Base-by-base conservation (phyloP, 1,140 invertebrate genomes). In the Drosophila rufa region DNA sequence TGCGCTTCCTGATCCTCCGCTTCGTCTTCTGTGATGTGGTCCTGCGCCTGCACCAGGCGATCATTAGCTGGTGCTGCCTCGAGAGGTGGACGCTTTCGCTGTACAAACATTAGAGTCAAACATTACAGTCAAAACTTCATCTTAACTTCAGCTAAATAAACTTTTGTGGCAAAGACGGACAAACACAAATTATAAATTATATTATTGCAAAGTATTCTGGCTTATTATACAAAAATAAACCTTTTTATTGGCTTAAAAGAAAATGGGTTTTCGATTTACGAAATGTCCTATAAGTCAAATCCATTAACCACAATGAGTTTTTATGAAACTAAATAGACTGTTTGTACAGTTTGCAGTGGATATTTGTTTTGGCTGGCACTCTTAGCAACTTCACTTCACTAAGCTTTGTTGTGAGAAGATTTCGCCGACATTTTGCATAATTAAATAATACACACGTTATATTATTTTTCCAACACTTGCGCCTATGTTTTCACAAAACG, bases 1-100 rank as follows among this genome's bases (percentile, higher is more conserved):
- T 99, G 66, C 95, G 98, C 60, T 94, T 98, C 53, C 93, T 99
- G 55, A 94, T 99, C 61, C 94, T 99, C 53, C 95, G 98, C 56
- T 99, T 97, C 93, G 96, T 99, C 65, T 99, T 99, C 94, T 99
- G 98, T 94, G 97, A 97, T 94, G 96, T 97, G 82, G 96, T 97
- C 38, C 93, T 99, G 61, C 95, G 97, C 70, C 93, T 98, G 82
- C 98, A 99, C 93, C 95, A 84, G 68, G 51, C 79, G 30, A 57
- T 84, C 42, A 56, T 58, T 51, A 65, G 75, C 65, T 64, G 66
- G 74, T 78, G 57, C 22, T 61, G 53, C 53, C 53, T 40, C 22
- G 67, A 68, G 40, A 64, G 50, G 38, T 82, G 80, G 43, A 70
- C 64, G 65, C 82, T 70, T 80, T 90, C 65, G 55, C 48, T 90